A percentile compares a stretch with the other conserved stretches of the same genome.
Conservation (phyloP, 1,140 invertebrate species). For the Ganaspis sp. region DNA sequence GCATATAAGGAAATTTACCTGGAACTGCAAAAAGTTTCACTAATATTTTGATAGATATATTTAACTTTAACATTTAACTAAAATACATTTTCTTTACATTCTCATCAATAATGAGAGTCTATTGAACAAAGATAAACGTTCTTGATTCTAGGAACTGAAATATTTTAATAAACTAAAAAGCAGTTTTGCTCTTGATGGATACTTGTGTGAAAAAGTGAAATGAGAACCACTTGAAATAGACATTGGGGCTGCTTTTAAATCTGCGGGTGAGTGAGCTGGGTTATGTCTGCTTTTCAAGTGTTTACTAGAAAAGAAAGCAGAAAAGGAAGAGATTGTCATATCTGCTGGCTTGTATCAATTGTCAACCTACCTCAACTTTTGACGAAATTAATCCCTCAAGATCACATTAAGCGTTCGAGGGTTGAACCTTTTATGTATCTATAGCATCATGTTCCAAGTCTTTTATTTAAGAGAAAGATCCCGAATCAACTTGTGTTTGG, state of each 20-base stretch:
- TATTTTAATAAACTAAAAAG: not conserved
- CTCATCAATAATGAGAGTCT: no score
- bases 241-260: not conserved
- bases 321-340: not conserved
- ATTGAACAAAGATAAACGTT: no score
- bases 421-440: conserved; percentile 48
- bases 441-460: not conserved
- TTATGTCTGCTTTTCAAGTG: conserved; percentile 30
- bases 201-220: not conserved
- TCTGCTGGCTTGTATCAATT: conserved; percentile 34
- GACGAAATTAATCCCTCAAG: conserved; percentile 45
- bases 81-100: not conserved
- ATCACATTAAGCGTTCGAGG: conserved; percentile 44
- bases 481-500: conserved; percentile 12
- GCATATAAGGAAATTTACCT: no score
- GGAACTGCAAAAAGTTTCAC: no score
- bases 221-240: not conserved
- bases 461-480: conserved; percentile 8
- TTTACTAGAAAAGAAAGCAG: conserved; percentile 1
- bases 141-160: no score
- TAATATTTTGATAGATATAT: no score
- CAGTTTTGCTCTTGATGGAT: not conserved
- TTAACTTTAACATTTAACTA: no score
- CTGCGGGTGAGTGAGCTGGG: not conserved
- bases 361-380: conserved; percentile 32